Conservation (phyloP, 2,888 invertebrate species). For the Dynastes tityus region DNA sequence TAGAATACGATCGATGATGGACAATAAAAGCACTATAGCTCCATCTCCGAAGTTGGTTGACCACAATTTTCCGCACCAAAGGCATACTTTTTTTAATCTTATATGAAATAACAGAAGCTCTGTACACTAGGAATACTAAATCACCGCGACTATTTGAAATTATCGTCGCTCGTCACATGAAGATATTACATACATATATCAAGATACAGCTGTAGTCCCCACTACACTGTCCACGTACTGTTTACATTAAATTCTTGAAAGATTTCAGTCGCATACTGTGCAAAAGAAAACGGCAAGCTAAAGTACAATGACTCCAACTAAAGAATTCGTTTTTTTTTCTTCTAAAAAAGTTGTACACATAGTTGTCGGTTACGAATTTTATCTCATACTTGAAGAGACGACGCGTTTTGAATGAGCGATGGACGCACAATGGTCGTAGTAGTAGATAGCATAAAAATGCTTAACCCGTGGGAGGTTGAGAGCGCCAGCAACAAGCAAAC, state of each 20-base stretch:
- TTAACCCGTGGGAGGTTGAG: background rate
- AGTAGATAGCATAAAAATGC: background rate
- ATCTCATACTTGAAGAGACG: background rate
- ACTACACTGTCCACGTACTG: background rate
- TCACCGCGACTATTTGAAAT: background rate
- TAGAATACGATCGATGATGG: slow-evolving; percentile 9
- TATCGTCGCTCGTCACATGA: no score
- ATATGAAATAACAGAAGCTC: background rate
- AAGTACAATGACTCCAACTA: background rate
- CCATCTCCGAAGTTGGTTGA: slow-evolving; percentile 20
- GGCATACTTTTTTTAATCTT: slow-evolving; percentile 10
- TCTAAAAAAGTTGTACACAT: background rate
- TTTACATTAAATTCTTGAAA: background rate
- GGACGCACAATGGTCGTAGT: background rate
- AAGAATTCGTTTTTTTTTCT: background rate
- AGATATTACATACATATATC: background rate
- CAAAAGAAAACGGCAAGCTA: background rate
- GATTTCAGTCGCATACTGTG: background rate
- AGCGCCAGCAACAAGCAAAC: background rate
- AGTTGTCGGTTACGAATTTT: background rate
- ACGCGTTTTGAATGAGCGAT: background rate
- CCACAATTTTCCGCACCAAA: background rate
- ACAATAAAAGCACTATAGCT: slow-evolving; percentile 21
- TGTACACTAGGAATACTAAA: background rate
- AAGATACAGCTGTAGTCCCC: background rate